These are phyloP conservation scores for Drosophila fuyamai DNA, from an alignment of 1,140 invertebrate genomes.

Conservation along the genomic window DNA sequence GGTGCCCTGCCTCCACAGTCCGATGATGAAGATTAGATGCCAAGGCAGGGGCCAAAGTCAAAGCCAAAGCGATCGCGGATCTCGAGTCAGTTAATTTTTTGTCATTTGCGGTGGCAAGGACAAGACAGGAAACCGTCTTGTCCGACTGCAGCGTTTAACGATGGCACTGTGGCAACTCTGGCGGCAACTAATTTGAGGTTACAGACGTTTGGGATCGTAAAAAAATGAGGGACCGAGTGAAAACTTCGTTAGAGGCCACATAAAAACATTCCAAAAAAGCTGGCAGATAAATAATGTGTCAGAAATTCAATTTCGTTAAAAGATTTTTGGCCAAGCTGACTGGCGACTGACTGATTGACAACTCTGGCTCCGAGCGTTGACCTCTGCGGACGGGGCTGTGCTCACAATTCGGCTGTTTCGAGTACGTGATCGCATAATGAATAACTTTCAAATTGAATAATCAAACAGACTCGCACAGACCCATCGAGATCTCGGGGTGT, in stretches of 20 bases:
- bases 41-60: conserved; percentile 7
- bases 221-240: conserved; percentile 48
- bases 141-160: conserved; percentile 52
- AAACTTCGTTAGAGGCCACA: conserved; percentile 77
- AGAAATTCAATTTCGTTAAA: conserved; percentile 76
- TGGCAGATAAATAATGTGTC: conserved; percentile 60
- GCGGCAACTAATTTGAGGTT: conserved; percentile 63
- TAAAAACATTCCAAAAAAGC: conserved; percentile 41
- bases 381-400: conserved; percentile 33
- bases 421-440: conserved; percentile 83
- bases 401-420: conserved; percentile 39
- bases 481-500: conserved; percentile 38
- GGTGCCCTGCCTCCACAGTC: neutral
- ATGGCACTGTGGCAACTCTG: conserved; percentile 57
- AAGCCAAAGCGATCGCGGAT: conserved; percentile 23
- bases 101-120: conserved; percentile 60
- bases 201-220: conserved; percentile 60
- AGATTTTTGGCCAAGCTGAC: conserved; percentile 51
- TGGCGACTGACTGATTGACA: conserved; percentile 55
- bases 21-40: conserved; percentile 72
- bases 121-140: conserved; percentile 65
- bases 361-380: conserved; percentile 75
- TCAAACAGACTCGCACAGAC: conserved; percentile 63
- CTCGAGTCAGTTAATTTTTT: conserved; percentile 54
- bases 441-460: conserved; percentile 83